Percentiles rank a stretch among this genome's conserved stretches.
These are phyloP conservation scores for Sinopyrophorus schimmeli DNA, from an alignment of 2,888 invertebrate genomes.

Conservation along the genomic window DNA sequence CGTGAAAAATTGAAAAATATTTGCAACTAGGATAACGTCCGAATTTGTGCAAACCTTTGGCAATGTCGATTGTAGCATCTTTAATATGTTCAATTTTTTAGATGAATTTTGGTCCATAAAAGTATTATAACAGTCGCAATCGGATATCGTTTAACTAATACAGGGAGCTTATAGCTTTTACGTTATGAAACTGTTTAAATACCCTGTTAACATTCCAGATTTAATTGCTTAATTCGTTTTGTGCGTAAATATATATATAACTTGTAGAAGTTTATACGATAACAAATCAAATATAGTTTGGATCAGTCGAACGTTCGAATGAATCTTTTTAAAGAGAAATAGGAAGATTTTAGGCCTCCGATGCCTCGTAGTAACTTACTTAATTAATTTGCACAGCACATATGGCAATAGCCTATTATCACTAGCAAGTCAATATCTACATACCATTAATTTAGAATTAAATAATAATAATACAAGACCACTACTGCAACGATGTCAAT, in stretches of 20 bases:
- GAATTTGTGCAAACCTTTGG: constrained; percentile 23
- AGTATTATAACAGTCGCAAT: constrained; percentile 18
- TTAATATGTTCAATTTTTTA: not conserved
- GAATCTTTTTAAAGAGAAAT: constrained; percentile 10
- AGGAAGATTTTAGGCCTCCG: constrained; percentile 29
- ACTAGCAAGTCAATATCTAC: constrained; percentile 33
- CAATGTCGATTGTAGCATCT: constrained; percentile 10
- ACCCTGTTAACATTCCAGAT: constrained; percentile 29
- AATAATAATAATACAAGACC: constrained; percentile 9
- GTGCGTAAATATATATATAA: constrained; percentile 30
- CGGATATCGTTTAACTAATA: constrained; percentile 20
- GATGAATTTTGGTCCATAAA: constrained; percentile 28
- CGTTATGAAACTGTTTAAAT: constrained; percentile 20
- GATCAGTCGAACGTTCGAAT: constrained; percentile 21
- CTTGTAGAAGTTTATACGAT: too few relatives aligned
- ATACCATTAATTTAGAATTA: constrained; percentile 18
- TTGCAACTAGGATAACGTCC: constrained; percentile 6
- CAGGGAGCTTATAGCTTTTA: constrained; percentile 24
- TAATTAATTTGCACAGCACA: constrained; percentile 36
- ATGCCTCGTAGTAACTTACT: constrained; percentile 24
- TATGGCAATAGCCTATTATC: constrained; percentile 38
- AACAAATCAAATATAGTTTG: constrained; percentile 21
- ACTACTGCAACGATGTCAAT: constrained; percentile 29
- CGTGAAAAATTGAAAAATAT: constrained; percentile 15
- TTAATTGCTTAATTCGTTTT: constrained; percentile 28